Base-by-base conservation (phyloP, 2,888 invertebrate species). In the Nomada fucata region DNA sequence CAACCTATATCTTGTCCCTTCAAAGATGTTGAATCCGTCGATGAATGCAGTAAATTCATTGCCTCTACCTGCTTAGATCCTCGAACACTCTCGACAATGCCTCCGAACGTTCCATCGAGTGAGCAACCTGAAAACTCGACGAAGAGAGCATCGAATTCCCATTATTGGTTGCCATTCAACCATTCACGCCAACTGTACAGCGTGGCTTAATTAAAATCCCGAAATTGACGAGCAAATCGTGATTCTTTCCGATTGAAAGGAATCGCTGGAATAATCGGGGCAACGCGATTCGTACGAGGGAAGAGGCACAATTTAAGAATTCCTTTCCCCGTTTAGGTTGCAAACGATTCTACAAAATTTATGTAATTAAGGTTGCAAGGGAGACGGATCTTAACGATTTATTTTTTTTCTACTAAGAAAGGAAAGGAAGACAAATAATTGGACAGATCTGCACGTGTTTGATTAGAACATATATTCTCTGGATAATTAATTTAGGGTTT, bases 131-230 rank as follows among this genome's bases (percentile, higher is more conserved):
- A 47, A 50, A 64, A n/a, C 23, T 47, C 63, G 47, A 0, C 47
- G 44, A 13, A 47, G 50, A 15, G 63, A 63, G 20, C 50, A 65
- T 50, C 26, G 52, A 52, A 36, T 36, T 47, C 50, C 63, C 63
- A 50, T 64, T 64, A 64, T 64, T 64, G 63, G 63, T 50, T 64
- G 63, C 47, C 63, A 50, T 64, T 9, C 23, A 4, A 36, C 47
- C 63, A 23, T 64, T 64, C 63, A 64, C 13, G 11, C 44, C 20
- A 20, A 20, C 23, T 47, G 44, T 44, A 64, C 7, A 64, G 15
- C 47, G 53, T 20, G 67, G 36, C n/a, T 53, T 67, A 36, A 67
- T 67, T 67, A 42, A 53, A 53, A 36, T 15, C 20, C 53, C 20
- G 7, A 15, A 2, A 53, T 29, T 29, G 65, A 52, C 65, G 65